These are phyloP conservation scores for Sebastes elongatus DNA, from an alignment of 2,797 vertebrate genomes.

Conservation along the genomic window DNA sequence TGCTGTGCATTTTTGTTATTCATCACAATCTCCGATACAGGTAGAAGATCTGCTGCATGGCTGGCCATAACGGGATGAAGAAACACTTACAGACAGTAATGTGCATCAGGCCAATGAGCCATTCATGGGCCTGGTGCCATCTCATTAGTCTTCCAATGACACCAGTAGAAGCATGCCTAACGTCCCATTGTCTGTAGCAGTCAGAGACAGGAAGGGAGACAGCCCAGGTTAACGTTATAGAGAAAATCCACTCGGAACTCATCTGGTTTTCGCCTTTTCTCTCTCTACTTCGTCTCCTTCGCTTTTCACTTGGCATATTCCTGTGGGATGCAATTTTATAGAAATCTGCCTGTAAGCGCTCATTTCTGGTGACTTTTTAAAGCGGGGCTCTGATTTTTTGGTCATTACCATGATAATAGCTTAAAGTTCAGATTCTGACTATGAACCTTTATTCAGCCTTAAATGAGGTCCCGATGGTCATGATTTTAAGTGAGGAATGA, in stretches of 20 bases:
- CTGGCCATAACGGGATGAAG: conserved; percentile 62
- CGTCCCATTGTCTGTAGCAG: conserved; percentile 66
- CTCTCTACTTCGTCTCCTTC: conserved; percentile 4
- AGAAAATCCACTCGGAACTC: conserved; percentile 36
- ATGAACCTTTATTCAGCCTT: conserved; percentile 59
- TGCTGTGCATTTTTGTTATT: conserved; percentile 54
- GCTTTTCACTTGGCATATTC: conserved; percentile 43
- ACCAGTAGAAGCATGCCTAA: conserved; percentile 64
- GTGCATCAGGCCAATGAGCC: conserved; percentile 80
- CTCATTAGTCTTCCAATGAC: conserved; percentile 80
- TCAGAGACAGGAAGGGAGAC: conserved; percentile 44
- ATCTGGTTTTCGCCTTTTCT: conserved; percentile 14
- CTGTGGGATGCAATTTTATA: conserved; percentile 50
- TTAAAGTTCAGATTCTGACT: conserved; percentile 61
- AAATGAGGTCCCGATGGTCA: conserved; percentile 64
- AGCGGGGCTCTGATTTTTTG: conserved; percentile 46
- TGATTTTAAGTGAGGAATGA: conserved; percentile 57
- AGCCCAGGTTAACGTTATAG: conserved; percentile 36
- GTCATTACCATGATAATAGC: conserved; percentile 67
- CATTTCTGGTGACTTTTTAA: conserved; percentile 65
- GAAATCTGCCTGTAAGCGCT: conserved; percentile 55
- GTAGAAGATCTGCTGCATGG: conserved; percentile 72
- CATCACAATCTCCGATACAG: conserved; percentile 65
- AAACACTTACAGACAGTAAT: conserved; percentile 77
- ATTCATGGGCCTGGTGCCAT: conserved; percentile 73